Conservation (phyloP, 2,888 invertebrate genomes). For the Halictus ligatus region DNA sequence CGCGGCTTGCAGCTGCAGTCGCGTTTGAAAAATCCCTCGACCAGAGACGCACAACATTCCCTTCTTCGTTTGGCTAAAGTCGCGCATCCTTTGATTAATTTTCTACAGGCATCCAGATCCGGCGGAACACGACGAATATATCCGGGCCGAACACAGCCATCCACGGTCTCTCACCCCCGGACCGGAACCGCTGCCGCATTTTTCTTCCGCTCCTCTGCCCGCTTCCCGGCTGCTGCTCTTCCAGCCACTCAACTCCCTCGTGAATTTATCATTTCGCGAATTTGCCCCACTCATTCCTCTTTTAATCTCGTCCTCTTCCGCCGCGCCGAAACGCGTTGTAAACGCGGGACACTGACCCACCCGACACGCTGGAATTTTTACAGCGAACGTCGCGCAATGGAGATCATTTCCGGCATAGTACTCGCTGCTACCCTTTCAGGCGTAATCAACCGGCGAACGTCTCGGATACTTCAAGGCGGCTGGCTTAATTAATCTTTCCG, state of each 20-base stretch:
- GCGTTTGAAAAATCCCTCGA: slow-evolving; percentile 35
- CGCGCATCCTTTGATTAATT: slow-evolving; percentile 53
- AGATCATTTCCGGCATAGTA: neutral
- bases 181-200: slow-evolving; percentile 38
- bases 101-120: slow-evolving; percentile 50
- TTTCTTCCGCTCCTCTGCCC: slow-evolving; percentile 46
- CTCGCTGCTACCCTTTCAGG: neutral
- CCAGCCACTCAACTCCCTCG: slow-evolving; percentile 45
- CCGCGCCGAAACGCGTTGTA: neutral
- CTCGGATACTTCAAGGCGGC: neutral
- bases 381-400: neutral
- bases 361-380: neutral
- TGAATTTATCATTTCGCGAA: slow-evolving; percentile 57
- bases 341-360: slow-evolving; percentile 9
- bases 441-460: neutral
- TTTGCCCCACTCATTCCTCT: slow-evolving; percentile 16
- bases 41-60: slow-evolving; percentile 35
- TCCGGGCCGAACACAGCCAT: slow-evolving; percentile 4
- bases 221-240: slow-evolving; percentile 29
- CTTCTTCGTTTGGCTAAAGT: slow-evolving; percentile 49
- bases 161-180: neutral
- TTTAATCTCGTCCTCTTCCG: slow-evolving; percentile 29
- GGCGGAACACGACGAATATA: slow-evolving; percentile 48
- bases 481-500: neutral
- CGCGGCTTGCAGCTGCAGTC: neutral